These are phyloP conservation scores for Tetropium fuscum DNA, from an alignment of 2,888 invertebrate species.

Conservation along the genomic window DNA sequence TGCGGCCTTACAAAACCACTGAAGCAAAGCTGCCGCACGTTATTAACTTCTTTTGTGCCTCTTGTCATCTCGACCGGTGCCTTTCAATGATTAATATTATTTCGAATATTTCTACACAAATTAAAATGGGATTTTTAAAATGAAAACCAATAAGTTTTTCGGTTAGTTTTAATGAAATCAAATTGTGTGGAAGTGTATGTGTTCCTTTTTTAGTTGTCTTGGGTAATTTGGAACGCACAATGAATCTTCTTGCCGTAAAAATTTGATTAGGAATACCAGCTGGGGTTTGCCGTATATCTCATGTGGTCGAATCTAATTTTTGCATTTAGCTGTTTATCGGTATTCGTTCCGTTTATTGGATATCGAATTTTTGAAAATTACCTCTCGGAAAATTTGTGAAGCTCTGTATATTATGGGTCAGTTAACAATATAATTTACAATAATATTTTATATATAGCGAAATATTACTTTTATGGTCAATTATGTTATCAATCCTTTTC, in stretches of 20 bases:
- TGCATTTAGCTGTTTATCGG: too few relatives aligned
- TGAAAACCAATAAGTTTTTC: slow-evolving; percentile 28
- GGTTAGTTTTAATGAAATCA: slow-evolving; percentile 25
- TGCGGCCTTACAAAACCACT: slow-evolving; percentile 41
- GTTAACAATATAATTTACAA: too few relatives aligned
- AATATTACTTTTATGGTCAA: too few relatives aligned
- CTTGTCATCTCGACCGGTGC: slow-evolving; percentile 50
- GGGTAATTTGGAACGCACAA: slow-evolving; percentile 11
- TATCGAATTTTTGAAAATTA: too few relatives aligned
- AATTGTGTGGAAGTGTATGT: slow-evolving; percentile 9
- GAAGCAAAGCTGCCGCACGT: slow-evolving; percentile 49
- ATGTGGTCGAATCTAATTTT: too few relatives aligned
- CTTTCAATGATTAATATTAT: slow-evolving; percentile 51
- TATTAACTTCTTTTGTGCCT: slow-evolving; percentile 57
- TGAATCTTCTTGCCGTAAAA: slow-evolving; percentile 8
- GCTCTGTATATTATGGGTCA: too few relatives aligned
- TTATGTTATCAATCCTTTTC: too few relatives aligned
- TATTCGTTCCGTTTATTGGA: too few relatives aligned
- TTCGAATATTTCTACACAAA: slow-evolving; percentile 38
- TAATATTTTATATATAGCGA: too few relatives aligned
- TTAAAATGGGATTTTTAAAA: slow-evolving; percentile 27
- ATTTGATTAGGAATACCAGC: slow-evolving; percentile 9
- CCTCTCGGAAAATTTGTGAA: too few relatives aligned
- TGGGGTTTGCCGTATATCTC: slow-evolving; percentile 2
- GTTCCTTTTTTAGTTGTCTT: slow-evolving; percentile 10